These are phyloP conservation scores for Aleiodes sp. DNA, from an alignment of 1,140 invertebrate genomes.

Conservation along the genomic window DNA sequence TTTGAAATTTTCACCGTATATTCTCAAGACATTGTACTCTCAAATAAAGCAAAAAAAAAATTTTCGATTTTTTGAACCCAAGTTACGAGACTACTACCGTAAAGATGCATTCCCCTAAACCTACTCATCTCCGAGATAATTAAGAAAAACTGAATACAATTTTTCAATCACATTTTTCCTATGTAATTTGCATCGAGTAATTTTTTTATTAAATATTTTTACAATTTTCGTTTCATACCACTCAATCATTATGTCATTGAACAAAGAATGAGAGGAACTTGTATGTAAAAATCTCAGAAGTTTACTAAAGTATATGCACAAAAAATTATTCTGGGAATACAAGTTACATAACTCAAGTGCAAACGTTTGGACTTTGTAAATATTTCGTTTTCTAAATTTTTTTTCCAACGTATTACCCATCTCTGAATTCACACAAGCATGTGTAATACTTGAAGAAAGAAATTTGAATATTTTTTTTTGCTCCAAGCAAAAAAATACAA, in stretches of 20 bases:
- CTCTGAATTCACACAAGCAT: background rate
- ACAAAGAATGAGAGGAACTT: background rate
- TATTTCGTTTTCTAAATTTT: conserved; percentile 15
- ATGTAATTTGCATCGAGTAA: too few relatives aligned
- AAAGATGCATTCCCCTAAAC: too few relatives aligned
- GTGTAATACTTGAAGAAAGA: background rate
- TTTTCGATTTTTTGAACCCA: too few relatives aligned
- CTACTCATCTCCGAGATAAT: too few relatives aligned
- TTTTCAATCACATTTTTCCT: too few relatives aligned
- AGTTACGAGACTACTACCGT: too few relatives aligned
- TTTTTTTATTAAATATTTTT: background rate
- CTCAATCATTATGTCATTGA: background rate
- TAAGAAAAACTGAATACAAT: too few relatives aligned
- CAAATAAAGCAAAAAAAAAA: too few relatives aligned
- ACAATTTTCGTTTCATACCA: background rate
- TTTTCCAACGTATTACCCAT: background rate
- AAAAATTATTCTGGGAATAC: conserved; percentile 21
- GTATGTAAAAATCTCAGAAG: conserved; percentile 8
- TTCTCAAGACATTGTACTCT: too few relatives aligned
- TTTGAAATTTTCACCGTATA: too few relatives aligned
- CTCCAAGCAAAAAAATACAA: too few relatives aligned
- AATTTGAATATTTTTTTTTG: background rate
- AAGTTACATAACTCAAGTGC: conserved; percentile 29
- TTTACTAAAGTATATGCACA: background rate
- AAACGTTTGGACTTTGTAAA: conserved; percentile 31